A percentile compares a stretch with the other conserved stretches of the same genome.
phyloP scores from a whole-genome alignment of 2,888 invertebrate species.

The Smittia sp. region DNA sequence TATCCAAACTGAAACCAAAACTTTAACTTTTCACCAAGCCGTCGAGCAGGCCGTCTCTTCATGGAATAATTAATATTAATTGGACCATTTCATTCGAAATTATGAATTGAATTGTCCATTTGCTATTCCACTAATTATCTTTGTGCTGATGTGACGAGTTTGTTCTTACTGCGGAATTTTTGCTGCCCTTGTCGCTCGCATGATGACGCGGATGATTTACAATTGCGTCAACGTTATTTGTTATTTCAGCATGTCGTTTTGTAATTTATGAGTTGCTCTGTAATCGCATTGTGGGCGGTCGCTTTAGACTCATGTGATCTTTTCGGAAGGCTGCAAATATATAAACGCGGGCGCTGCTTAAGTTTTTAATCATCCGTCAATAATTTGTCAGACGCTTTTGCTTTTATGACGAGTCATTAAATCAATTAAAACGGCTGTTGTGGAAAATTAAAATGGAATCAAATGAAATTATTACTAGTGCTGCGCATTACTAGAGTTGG shows the following conservation, averaged over 20 bases:
- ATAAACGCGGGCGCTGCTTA: not conserved
- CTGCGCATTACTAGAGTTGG: no score
- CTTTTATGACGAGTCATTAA: constrained; percentile 30
- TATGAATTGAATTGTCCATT: not conserved
- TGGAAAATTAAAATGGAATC: no score
- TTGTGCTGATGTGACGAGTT: not conserved
- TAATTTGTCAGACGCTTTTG: constrained; percentile 21
- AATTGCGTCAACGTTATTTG: not conserved
- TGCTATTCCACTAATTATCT: constrained; percentile 22
- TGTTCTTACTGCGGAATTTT: not conserved
- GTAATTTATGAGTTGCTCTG: constrained; percentile 1
- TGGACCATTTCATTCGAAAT: constrained; percentile 1
- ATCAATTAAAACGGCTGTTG: not conserved
- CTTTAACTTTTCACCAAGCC: not conserved
- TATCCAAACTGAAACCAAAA: not conserved
- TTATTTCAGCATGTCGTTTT: constrained; percentile 6
- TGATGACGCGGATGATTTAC: not conserved
- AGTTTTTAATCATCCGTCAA: constrained; percentile 39
- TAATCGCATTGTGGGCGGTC: not conserved
- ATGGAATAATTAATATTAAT: constrained; percentile 41
- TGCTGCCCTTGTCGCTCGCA: not conserved
- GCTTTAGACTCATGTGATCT: not conserved
- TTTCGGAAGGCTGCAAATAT: not conserved
- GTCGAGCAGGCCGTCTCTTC: not conserved
- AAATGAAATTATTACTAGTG: no score